Evolutionary conservation across 2,888 invertebrate species (phyloP).

Genomic region (Salticus scenicus): DNA sequence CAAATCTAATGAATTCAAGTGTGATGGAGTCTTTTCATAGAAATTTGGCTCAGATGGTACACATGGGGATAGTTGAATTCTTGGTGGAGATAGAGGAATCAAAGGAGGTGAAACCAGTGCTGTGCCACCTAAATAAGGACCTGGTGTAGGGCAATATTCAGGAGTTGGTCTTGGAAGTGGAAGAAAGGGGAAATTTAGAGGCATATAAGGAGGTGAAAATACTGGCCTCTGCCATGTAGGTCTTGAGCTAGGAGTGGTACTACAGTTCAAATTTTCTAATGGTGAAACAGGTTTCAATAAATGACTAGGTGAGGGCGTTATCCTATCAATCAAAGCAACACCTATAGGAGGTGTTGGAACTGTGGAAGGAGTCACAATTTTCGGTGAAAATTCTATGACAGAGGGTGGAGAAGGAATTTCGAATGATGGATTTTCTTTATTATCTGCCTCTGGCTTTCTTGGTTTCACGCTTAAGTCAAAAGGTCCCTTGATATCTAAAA

Average conservation of each 20-base stretch:
- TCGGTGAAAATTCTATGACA: conserved; percentile 54
- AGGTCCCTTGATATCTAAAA: conserved; percentile 58
- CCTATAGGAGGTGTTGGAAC: conserved; percentile 24
- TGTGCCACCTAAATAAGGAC: conserved; percentile 38
- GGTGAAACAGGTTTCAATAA: conserved; percentile 42
- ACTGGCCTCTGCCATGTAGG: conserved; percentile 40
- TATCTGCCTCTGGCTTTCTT: not conserved
- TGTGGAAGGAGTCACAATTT: conserved; percentile 37
- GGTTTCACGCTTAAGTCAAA: conserved; percentile 56
- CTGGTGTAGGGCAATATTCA: conserved; percentile 27
- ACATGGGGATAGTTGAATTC: conserved; percentile 32
- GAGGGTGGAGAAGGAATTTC: conserved; percentile 24
- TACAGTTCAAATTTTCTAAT: conserved; percentile 30
- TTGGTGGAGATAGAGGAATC: conserved; percentile 25
- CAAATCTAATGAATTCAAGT: conserved; percentile 7
- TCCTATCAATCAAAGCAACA: conserved; percentile 25
- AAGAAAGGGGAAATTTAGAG: conserved; percentile 3
- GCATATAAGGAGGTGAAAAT: conserved; percentile 19
- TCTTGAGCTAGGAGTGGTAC: not conserved
- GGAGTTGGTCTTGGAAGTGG: conserved; percentile 15
- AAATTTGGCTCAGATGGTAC: conserved; percentile 21
- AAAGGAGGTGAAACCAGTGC: conserved; percentile 41
- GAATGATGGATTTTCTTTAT: conserved; percentile 19
- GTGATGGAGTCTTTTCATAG: conserved; percentile 31
- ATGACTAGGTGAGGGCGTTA: conserved; percentile 36